Base-by-base conservation (phyloP, 2,113 vertebrate genomes). In the Tachycineta bicolor region DNA sequence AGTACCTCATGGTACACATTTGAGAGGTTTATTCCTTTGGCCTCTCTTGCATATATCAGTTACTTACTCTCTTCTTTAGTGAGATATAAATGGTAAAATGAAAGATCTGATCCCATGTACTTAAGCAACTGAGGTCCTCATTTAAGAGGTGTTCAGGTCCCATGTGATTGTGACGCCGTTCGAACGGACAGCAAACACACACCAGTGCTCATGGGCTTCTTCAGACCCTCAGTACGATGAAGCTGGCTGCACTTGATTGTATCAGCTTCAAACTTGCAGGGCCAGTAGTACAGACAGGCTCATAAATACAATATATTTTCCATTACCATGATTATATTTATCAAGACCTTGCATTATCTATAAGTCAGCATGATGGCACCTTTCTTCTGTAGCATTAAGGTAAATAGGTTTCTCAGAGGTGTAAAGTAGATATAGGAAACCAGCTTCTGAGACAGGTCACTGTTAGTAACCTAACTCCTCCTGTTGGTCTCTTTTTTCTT, bases 161-260 rank as follows among this genome's bases (percentile, higher is more conserved):
- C 0, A 0, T 2, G 2, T 44, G 46, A 12, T 39, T 37, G 7
- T 28, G 52, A 50, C 43, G 8, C 23, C 9, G 28, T 41, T 80
- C 69, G 73, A 62, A 50, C 0, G 0, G 24, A 37, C 41, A 58
- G 18, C 37, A 58, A 68, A 39, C 55, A 21, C 7, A 3, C 33
- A 17, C 11, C 41, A 44, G 50, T 55, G 26, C 49, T 69, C 7
- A 39, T 21, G 37, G 58, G 29, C 19, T 83, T 4, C 0, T 39
- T 78, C 18, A 50, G 62, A 22, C 20, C 31, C 24, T 28, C 14
- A 5, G 8, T 17, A 26, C 18, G 14, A 37, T 65, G 80, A 76
- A n/a, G 41, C 17, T 79, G 11, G 44, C 16, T n/a, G 8, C 37
- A 31, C 15, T 20, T 79, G n/a, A 33, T 34, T 28, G 7, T 29